A percentile compares a stretch with the other conserved stretches of the same genome.
Conservation (phyloP, 1,140 invertebrate species). For the Drosophila rufa region DNA sequence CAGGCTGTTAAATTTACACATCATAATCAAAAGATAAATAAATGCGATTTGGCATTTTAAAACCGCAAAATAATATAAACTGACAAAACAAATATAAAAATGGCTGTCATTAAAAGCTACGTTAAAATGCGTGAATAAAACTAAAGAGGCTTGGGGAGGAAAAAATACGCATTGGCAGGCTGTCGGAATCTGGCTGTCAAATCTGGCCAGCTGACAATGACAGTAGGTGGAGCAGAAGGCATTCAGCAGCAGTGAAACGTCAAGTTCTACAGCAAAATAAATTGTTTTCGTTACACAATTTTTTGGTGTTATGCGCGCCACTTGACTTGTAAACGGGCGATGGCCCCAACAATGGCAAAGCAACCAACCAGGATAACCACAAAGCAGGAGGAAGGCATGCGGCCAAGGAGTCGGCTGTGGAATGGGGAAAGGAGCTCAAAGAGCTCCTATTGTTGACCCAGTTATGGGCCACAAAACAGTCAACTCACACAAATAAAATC, state of each 20-base stretch:
- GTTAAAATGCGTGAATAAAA: slow-evolving; percentile 62
- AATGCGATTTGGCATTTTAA: slow-evolving; percentile 54
- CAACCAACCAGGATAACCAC: slow-evolving; percentile 37
- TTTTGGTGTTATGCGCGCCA: slow-evolving; percentile 75
- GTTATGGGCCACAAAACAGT: slow-evolving; percentile 75
- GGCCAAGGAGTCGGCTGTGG: background rate
- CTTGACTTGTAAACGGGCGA: slow-evolving; percentile 79
- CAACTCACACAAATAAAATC: slow-evolving; percentile 65
- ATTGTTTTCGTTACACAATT: slow-evolving; percentile 79
- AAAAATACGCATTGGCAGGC: slow-evolving; percentile 45
- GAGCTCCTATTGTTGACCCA: slow-evolving; percentile 72
- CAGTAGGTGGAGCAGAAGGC: slow-evolving; percentile 18
- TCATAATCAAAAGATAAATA: slow-evolving; percentile 46
- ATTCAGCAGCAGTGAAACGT: slow-evolving; percentile 15
- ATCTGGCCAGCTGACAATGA: slow-evolving; percentile 68
- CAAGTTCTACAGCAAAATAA: slow-evolving; percentile 73
- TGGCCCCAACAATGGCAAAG: slow-evolving; percentile 39
- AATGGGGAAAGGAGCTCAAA: slow-evolving; percentile 22
- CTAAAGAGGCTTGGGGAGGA: slow-evolving; percentile 14
- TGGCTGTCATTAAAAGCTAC: slow-evolving; percentile 4
- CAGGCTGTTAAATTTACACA: slow-evolving; percentile 19
- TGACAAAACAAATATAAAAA: slow-evolving; percentile 31
- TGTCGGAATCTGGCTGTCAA: slow-evolving; percentile 55
- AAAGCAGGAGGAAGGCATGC: slow-evolving; percentile 12
- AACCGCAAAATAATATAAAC: slow-evolving; percentile 10